Evolutionary conservation across 2,888 invertebrate species (phyloP).

Genomic region (Parasteatoda lunata): DNA sequence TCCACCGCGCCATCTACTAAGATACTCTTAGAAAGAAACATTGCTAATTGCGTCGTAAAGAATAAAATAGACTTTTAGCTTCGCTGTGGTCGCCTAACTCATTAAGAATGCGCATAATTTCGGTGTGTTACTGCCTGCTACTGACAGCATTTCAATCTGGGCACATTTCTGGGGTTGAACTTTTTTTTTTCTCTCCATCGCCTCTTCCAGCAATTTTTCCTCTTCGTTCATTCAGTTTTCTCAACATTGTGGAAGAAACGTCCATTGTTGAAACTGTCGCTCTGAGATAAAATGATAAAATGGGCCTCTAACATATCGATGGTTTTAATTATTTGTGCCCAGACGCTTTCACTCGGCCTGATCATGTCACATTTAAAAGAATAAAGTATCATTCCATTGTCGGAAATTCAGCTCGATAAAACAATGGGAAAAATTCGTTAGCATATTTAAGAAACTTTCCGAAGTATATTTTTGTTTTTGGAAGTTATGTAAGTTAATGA

Average conservation of each 20-base stretch:
- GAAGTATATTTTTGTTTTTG: not conserved
- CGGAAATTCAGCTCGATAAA: not conserved
- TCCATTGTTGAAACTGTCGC: not conserved
- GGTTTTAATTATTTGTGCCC: not conserved
- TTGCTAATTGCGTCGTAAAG: slow-evolving; percentile 55
- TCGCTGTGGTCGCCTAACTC: slow-evolving; percentile 26
- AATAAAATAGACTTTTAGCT: slow-evolving; percentile 50
- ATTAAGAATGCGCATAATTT: slow-evolving; percentile 54
- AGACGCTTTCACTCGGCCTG: not conserved
- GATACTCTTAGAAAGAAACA: slow-evolving; percentile 22
- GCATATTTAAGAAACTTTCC: not conserved
- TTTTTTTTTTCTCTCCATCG: slow-evolving; percentile 14
- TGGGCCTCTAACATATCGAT: not conserved
- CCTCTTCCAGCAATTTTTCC: not conserved
- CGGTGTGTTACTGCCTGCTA: slow-evolving; percentile 27
- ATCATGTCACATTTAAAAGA: not conserved
- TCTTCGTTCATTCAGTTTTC: not conserved
- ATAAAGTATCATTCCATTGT: not conserved
- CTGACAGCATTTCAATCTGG: slow-evolving; percentile 41
- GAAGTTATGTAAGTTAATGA: not conserved
- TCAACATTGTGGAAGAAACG: not conserved
- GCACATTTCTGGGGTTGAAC: slow-evolving; percentile 11
- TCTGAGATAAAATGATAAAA: not conserved
- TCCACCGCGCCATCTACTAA: not conserved
- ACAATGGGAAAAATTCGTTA: not conserved